Base-by-base conservation (phyloP, 2,113 vertebrate genomes). In the Formicarius rufipectus region DNA sequence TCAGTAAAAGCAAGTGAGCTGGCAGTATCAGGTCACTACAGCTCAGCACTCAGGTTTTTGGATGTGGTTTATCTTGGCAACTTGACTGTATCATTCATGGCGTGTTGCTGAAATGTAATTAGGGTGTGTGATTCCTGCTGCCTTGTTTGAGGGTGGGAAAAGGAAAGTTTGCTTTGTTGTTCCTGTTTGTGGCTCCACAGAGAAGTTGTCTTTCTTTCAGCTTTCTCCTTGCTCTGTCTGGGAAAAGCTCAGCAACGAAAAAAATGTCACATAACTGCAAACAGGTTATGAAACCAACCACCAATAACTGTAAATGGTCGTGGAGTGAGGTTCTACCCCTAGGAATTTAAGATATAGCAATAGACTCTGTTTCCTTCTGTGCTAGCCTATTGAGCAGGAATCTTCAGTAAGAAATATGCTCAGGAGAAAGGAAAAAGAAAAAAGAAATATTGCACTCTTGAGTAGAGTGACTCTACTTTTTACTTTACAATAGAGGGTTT, bases 71-170 rank as follows among this genome's bases (percentile, higher is more conserved):
- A 1, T 72, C 58, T 69, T 91, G 85, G 84, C 79, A 91, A 7
- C 64, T 23, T 0, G 2, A 9, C 52, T 83, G 3, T 78, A 50
- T 68, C 6, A 31, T 21, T 84, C 2, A 2, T 64, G 84, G 79
- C 0, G 0, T 13, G 24, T 53, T 89, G 84, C 69, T 92, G 89
- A 92, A 92, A 92, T 87, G 78, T 79, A 96, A 56, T 80, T 86
- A 39, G 44, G 52, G 35, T 67, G 39, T 47, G 73, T 90, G 49
- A 24, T 56, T 84, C 91, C 44, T 0, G 0, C 12, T 75, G 25
- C 50, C 62, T 62, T 89, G 62, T 89, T 79, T 4, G 31, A 76
- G 69, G 59, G 63, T 72, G 40, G 68, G 60, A 93, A 93, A 66
- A 86, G 67, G 44, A 23, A 37, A n/a, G 52, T 15, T 67, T 49